Conservation (phyloP, 2,113 vertebrate species). For the Leucopsar rothschildi region DNA sequence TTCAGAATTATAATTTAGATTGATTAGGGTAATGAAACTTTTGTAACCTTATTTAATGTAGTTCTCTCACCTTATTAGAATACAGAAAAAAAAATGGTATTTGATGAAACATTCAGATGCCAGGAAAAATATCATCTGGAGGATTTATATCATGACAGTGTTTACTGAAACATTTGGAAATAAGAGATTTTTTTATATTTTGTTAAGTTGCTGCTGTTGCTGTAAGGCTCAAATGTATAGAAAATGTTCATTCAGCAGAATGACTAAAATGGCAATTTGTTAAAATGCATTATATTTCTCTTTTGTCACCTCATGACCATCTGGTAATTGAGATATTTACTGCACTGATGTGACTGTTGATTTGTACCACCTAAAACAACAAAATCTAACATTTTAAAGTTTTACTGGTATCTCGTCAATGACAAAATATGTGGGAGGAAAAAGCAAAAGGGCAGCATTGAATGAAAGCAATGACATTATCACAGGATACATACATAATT, state of each 20-base stretch:
- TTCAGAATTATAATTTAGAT: neutral
- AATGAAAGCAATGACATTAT: neutral
- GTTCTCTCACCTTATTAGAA: neutral
- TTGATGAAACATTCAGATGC: neutral
- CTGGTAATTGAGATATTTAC: neutral
- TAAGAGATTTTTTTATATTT: neutral
- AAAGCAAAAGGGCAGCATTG: neutral
- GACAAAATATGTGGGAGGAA: neutral
- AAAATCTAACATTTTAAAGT: neutral
- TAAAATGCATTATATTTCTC: rapidly evolving
- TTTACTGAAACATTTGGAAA: neutral
- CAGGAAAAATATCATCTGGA: neutral
- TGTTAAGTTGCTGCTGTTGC: neutral
- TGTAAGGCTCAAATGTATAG: neutral
- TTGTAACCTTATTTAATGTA: neutral
- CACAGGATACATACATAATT: neutral
- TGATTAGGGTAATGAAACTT: neutral
- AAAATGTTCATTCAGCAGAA: neutral
- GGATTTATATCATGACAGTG: neutral
- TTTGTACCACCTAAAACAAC: neutral
- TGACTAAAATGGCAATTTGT: neutral
- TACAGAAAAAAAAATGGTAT: neutral
- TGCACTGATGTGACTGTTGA: neutral
- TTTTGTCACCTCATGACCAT: neutral
- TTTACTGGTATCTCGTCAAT: neutral